These are phyloP conservation scores for Dryoscopus gambensis DNA, from an alignment of 2,113 vertebrate genomes.

Conservation along the genomic window DNA sequence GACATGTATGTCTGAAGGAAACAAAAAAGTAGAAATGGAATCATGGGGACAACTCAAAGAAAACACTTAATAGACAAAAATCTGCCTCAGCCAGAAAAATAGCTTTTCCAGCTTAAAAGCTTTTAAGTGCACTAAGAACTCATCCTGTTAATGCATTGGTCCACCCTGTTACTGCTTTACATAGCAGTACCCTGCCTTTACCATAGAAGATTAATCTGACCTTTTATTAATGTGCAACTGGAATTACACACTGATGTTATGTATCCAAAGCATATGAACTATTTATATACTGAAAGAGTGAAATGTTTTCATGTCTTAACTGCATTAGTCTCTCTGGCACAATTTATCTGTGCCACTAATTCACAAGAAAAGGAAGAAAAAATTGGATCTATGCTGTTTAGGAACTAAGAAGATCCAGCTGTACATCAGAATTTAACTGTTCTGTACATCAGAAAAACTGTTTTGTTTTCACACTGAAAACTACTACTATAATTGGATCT, in stretches of 20 bases:
- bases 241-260: constrained; percentile 4
- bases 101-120: not conserved
- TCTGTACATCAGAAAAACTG: too few species aligned
- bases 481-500: not conserved
- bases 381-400: not conserved
- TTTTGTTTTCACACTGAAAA: not conserved
- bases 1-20: not conserved
- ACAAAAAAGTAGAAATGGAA: not conserved
- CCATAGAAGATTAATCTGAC: constrained; percentile 13
- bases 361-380: not conserved
- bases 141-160: not conserved
- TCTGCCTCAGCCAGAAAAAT: not conserved
- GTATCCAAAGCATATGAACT: not conserved
- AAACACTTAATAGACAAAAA: constrained; percentile 16
- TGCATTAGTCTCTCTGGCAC: not conserved
- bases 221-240: not conserved
- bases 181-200: not conserved
- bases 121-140: not conserved
- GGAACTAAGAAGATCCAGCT: not conserved
- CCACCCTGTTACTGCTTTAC: not conserved
- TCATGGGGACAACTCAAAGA: not conserved
- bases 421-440: not conserved
- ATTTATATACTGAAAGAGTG: not conserved
- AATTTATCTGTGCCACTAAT: not conserved
- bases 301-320: not conserved